These are phyloP conservation scores for Dendroctonus ponderosae DNA, from an alignment of 1,140 invertebrate genomes.

Conservation along the genomic window DNA sequence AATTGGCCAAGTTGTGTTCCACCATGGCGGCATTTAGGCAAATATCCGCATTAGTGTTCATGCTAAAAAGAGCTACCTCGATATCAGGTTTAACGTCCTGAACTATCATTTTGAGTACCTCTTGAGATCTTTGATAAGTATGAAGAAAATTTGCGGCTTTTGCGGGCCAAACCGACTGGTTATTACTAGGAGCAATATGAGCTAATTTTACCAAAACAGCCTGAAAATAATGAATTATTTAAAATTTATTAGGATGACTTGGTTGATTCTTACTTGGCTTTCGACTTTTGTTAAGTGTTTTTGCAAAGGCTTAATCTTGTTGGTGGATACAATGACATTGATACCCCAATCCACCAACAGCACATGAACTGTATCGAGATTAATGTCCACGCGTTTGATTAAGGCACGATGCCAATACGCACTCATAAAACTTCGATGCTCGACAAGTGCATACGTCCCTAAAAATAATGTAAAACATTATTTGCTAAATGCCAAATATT, in stretches of 20 bases:
- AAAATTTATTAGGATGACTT: too few relatives aligned
- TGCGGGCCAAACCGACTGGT: conserved; percentile 24
- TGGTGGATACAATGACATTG: conserved; percentile 25
- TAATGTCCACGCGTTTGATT: conserved; percentile 31
- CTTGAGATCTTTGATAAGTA: conserved; percentile 18
- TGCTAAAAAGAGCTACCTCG: conserved; percentile 36
- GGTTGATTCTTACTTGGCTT: conserved; percentile 33
- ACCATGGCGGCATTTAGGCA: conserved; percentile 40
- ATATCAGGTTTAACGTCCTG: conserved; percentile 23
- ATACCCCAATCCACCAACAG: conserved; percentile 39
- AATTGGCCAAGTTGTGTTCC: conserved; percentile 31
- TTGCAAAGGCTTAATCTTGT: conserved; percentile 21
- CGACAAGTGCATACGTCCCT: conserved; percentile 35
- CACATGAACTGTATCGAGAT: conserved; percentile 30
- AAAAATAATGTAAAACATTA: conserved; percentile 5
- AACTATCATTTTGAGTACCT: conserved; percentile 35
- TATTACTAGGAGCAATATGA: conserved; percentile 28
- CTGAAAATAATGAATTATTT: conserved; percentile 17
- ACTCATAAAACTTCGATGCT: conserved; percentile 28
- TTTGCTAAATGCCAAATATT: neutral
- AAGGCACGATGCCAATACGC: conserved; percentile 36
- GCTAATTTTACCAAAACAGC: conserved; percentile 34
- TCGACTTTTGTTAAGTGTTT: conserved; percentile 35
- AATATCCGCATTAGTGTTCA: conserved; percentile 26
- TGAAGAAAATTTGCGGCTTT: conserved; percentile 23